Evolutionary conservation across 2,113 vertebrate species (phyloP).

Genomic region (Peromyscus californicus): DNA sequence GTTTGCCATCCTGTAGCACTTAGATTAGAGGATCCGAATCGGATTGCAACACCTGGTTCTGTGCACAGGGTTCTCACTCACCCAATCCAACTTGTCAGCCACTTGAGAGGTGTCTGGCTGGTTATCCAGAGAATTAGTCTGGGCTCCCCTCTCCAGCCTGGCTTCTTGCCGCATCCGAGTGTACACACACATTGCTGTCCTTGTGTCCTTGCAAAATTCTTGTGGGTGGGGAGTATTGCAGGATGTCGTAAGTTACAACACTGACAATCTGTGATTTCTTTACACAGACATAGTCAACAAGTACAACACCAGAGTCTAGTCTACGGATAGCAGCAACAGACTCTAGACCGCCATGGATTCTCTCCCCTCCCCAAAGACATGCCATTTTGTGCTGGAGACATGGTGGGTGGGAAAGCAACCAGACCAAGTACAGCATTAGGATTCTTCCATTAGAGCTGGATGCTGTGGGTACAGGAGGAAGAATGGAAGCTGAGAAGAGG

Average conservation of each 20-base stretch:
- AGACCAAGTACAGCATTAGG: constrained; percentile 63
- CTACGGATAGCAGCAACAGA: constrained; percentile 45
- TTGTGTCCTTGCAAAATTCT: background rate
- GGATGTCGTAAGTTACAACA: background rate
- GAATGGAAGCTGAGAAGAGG: background rate
- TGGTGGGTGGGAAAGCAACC: constrained; percentile 52
- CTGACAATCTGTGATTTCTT: constrained; percentile 22
- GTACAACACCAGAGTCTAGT: constrained; percentile 69
- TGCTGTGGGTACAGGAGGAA: background rate
- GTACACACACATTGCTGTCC: rapidly evolving
- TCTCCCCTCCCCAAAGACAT: constrained; percentile 58
- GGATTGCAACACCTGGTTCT: constrained; percentile 5
- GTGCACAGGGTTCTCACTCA: background rate
- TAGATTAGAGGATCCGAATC: background rate
- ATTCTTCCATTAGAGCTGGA: constrained; percentile 64
- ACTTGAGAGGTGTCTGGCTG: background rate
- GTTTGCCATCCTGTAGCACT: background rate
- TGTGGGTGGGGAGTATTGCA: background rate
- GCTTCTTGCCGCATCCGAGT: background rate
- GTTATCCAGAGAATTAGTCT: constrained; percentile 33
- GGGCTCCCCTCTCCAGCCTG: background rate
- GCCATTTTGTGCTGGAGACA: constrained; percentile 68
- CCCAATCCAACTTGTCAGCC: background rate
- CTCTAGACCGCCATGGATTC: background rate
- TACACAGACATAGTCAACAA: constrained; percentile 1